A percentile compares a stretch with the other conserved stretches of the same genome.
Conservation (phyloP, 2,113 vertebrate genomes). For the Galemys pyrenaicus region DNA sequence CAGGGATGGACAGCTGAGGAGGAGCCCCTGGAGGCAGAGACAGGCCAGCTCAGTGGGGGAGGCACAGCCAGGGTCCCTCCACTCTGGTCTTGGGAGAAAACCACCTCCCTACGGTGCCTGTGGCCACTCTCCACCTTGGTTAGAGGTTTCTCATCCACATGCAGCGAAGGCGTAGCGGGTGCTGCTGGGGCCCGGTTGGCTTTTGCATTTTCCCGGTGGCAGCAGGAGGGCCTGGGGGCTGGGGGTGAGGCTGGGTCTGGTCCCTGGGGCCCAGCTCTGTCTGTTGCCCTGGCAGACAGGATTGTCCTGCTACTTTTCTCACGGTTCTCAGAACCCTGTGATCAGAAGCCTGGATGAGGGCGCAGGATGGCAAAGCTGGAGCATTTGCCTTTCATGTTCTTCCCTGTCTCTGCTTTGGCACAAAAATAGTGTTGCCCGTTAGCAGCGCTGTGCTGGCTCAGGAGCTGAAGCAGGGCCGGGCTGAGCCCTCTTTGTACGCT, state of each 20-base stretch:
- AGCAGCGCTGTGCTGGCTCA: background rate
- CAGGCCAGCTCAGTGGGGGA: background rate
- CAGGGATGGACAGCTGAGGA: background rate
- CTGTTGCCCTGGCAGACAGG: background rate
- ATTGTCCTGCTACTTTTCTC: background rate
- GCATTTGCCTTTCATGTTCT: background rate
- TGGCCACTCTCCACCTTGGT: background rate
- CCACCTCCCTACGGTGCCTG: background rate
- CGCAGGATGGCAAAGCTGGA: background rate
- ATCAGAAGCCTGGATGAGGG: background rate
- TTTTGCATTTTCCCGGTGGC: background rate
- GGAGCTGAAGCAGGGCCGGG: background rate
- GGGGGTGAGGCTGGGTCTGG: background rate
- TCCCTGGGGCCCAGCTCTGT: too few species aligned
- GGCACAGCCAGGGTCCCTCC: background rate
- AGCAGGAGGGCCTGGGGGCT: background rate
- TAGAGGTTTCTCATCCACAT: background rate
- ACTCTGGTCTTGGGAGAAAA: background rate
- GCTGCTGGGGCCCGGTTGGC: accelerated
- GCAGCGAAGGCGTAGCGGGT: background rate
- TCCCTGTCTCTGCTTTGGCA: background rate
- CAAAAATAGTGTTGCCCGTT: background rate
- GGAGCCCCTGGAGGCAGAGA: background rate
- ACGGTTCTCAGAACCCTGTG: background rate
- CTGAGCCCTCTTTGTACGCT: background rate